Evolutionary conservation across 2,797 vertebrate genomes (phyloP), one percentile per base, ranked within the genome.

Genomic region (Heterohyrax brucei): DNA sequence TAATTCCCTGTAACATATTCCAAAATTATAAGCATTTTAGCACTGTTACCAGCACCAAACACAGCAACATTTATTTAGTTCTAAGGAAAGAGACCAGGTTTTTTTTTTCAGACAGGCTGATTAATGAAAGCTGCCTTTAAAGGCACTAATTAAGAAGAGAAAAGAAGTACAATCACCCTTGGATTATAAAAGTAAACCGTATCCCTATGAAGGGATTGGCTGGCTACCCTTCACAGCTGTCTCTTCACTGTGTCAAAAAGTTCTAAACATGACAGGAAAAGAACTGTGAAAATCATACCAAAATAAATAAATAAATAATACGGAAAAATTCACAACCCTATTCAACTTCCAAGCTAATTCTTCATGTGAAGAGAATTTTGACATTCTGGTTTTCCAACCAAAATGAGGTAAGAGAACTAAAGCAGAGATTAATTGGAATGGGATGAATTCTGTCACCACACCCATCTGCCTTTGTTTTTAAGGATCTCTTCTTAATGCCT

Each of bases 131-230:
- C 2, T 72, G 18, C 53, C 28, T 72, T 70, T 90, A 92, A 95
- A 87, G 22, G 53, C 46, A 93, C 61, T 91, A 87, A 96, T 96
- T 94, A 96, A 97, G 94, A 84, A 93, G 96, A 95, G 84, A 79
- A 89, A 44, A 75, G 82, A 95, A 81, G 79, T 39, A 28, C 22
- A 64, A 44, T 83, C 87, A 81, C 50, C n/a, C 13, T 64, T 56
- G 84, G 53, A 84, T 3, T 87, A 56, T 81, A 73, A 94, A 93
- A 56, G 1, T 77, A 21, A 95, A 13, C 7, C 28, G 72, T 78
- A 87, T 94, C 94, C 75, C 39, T 89, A 30, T 76, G 77, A 76
- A 84, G 26, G 66, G 50, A 70, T 28, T 93, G 76, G 87, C 75
- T 66, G 93, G 77, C 28, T 96, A 77, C 8, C 8, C 68, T 94